Base-by-base conservation (phyloP, 2,797 vertebrate species). In the Hippoglossus hippoglossus region DNA sequence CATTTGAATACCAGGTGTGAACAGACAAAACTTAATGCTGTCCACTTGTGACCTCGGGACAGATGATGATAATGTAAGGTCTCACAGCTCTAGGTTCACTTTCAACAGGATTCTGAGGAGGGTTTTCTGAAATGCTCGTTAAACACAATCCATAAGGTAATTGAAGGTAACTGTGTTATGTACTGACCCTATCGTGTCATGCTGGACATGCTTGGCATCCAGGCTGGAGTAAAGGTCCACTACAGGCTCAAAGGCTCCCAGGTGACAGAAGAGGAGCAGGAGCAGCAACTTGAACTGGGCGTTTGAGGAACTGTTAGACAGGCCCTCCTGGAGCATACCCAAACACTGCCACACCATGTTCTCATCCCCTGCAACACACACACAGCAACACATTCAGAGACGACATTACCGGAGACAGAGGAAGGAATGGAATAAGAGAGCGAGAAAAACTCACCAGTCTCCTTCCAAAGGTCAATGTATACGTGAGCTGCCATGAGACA, bases 231-330 rank as follows among this genome's bases (percentile, higher is more conserved):
- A 99, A 1, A 99, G 96, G 85, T 99, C 98, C 75, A 97, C 96
- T 1, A 98, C 97, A 0, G 98, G 98, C 87, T 98, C 97, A 11
- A 99, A 99, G 7, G 97, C 97, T 67, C 98, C 98, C 58, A 98
- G 93, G 67, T 89, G 90, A 89, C 98, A 99, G 94, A 96, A 99
- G 85, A 99, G 95, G 55, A 97, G 96, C 89, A 99, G 95, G 65
- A 98, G 95, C 90, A 99, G 96, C 93, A 99, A 91, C 88, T 99
- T 99, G 92, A 99, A 98, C 91, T 99, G 98, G 70, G 98, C 97
- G 26, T 97, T 99, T 53, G 97, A 97, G 75, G 96, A 89, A 62
- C 98, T 99, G 81, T 95, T 93, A 16, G 94, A 89, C 58, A 99
- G 88, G 26, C 97, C 97, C 82, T 99, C 96, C 87, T 97, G 96